A percentile compares a stretch with the other conserved stretches of the same genome.
These are phyloP conservation scores for Riparia riparia DNA, from an alignment of 2,113 vertebrate genomes.

Conservation along the genomic window DNA sequence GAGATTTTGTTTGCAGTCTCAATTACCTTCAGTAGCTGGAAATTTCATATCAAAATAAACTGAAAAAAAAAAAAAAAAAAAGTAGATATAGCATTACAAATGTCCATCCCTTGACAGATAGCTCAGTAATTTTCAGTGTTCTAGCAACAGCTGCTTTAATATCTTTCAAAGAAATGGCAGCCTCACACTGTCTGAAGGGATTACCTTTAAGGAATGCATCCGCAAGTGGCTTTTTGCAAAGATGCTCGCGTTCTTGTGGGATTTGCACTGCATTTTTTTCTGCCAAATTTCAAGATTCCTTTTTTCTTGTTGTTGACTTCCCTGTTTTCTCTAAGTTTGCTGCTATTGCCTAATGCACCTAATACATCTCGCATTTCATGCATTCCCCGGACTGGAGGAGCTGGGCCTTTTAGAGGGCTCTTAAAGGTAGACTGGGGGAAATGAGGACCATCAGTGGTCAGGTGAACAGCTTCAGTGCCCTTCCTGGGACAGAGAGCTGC, in stretches of 20 bases:
- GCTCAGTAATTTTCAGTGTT: not conserved
- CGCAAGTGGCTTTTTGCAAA: not conserved
- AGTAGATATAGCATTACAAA: not conserved
- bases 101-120: not conserved
- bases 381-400: not conserved
- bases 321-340: not conserved
- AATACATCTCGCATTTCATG: not conserved
- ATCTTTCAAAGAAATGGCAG: conserved; percentile 32
- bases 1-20: conserved; percentile 57
- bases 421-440: not conserved
- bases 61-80: not conserved
- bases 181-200: conserved; percentile 18
- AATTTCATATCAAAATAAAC: conserved; percentile 24
- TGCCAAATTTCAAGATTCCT: not conserved
- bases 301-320: not conserved
- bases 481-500: not conserved
- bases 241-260: not conserved
- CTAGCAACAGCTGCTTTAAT: conserved; percentile 56
- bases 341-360: not conserved
- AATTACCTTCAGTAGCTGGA: conserved; percentile 27
- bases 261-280: not conserved
- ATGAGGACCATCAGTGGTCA: not conserved
- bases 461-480: not conserved
- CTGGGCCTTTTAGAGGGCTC: not conserved
- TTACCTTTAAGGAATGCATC: conserved; percentile 21